Conservation (phyloP, 2,113 vertebrate genomes). For the Toxostoma redivivum region DNA sequence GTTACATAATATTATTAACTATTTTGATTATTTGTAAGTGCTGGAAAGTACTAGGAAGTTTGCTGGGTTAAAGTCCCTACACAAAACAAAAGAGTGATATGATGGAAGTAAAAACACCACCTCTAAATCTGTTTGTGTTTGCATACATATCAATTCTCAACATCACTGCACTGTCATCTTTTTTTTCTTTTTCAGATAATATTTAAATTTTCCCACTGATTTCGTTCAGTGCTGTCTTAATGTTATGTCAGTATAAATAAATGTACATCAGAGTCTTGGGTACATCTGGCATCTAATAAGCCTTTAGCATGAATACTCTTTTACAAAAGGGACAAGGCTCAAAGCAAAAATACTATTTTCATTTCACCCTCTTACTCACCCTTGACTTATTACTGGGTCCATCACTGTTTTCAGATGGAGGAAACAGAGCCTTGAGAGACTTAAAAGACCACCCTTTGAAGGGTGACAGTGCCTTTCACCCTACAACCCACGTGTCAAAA, state of each 20-base stretch:
- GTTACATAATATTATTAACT: background rate
- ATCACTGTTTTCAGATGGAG: background rate
- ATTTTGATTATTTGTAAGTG: background rate
- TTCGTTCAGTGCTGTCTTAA: background rate
- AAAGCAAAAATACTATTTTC: conserved; percentile 1
- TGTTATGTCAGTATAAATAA: background rate
- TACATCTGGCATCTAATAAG: background rate
- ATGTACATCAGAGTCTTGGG: background rate
- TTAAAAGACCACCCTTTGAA: background rate
- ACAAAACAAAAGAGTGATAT: background rate
- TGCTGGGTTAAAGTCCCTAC: background rate
- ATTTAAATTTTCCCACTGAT: background rate
- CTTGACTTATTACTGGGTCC: background rate
- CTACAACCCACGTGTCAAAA: background rate
- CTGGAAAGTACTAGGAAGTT: background rate
- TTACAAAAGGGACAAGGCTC: background rate
- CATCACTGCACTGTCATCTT: background rate
- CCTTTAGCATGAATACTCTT: background rate
- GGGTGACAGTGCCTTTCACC: background rate
- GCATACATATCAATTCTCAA: background rate
- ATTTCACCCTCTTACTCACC: background rate
- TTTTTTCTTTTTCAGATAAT: background rate
- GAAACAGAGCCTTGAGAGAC: background rate
- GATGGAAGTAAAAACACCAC: background rate
- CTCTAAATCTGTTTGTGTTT: background rate